phyloP scores from a whole-genome alignment of 2,888 invertebrate species.

The Actias luna region DNA sequence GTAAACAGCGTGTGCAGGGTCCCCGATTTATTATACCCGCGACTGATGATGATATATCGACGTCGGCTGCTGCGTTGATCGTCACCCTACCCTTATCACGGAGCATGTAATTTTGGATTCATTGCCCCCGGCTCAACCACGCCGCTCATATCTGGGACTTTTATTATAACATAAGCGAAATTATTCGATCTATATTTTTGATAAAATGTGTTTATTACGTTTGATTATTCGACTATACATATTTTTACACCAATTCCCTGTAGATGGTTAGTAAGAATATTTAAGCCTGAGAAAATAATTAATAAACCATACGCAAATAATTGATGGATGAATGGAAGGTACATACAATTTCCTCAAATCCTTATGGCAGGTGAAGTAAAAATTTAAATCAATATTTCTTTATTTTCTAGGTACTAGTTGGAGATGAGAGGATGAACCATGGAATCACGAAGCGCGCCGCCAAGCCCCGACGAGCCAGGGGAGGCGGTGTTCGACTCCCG shows the following conservation, averaged over 20 bases:
- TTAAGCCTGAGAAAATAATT: neutral
- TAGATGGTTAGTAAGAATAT: neutral
- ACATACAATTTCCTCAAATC: neutral
- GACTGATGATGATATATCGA: slow-evolving; percentile 81
- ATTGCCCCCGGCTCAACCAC: slow-evolving; percentile 66
- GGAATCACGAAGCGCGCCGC: slow-evolving; percentile 82
- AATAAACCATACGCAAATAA: too few relatives aligned
- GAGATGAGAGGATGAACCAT: slow-evolving; percentile 78
- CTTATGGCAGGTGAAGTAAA: neutral
- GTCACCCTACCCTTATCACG: slow-evolving; percentile 79
- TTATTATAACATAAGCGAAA: slow-evolving; percentile 54
- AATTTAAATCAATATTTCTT: slow-evolving; percentile 23
- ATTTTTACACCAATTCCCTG: neutral
- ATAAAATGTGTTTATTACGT: neutral
- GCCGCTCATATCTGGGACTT: slow-evolving; percentile 45
- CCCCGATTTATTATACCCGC: slow-evolving; percentile 71
- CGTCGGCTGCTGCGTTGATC: slow-evolving; percentile 76
- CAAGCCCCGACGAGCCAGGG: slow-evolving; percentile 80
- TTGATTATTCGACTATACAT: neutral
- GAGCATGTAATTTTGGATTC: slow-evolving; percentile 75
- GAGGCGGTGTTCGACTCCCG: slow-evolving; percentile 88
- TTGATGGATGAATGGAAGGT: neutral
- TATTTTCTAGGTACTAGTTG: slow-evolving; percentile 64
- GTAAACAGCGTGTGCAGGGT: slow-evolving; percentile 62
- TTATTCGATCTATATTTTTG: slow-evolving; percentile 30